phyloP scores from a whole-genome alignment of 2,888 invertebrate species.

The Drosophila flavopinicola region DNA sequence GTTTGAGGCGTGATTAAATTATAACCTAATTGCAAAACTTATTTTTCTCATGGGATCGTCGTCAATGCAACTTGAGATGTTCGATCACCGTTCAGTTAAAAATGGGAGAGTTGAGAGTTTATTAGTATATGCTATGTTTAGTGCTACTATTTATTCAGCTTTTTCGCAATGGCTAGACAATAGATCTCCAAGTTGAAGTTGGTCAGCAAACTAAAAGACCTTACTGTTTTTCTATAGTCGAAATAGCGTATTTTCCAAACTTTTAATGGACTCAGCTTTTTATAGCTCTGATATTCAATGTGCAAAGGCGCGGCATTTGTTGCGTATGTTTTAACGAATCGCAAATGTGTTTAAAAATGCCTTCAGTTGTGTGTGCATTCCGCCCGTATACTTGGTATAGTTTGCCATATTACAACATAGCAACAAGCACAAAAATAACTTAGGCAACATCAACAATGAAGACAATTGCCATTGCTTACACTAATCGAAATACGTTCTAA shows the following conservation, averaged over 20 bases:
- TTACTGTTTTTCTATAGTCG: too few relatives aligned
- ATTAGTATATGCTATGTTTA: too few relatives aligned
- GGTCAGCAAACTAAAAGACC: constrained; percentile 3
- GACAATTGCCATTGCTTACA: constrained; percentile 18
- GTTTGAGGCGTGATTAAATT: constrained; percentile 50
- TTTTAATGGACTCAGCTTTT: too few relatives aligned
- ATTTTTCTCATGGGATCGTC: constrained; percentile 4
- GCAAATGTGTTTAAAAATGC: too few relatives aligned
- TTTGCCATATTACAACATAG: constrained; percentile 47
- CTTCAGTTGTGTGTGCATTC: too few relatives aligned
- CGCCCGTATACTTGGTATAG: too few relatives aligned
- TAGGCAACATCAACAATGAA: constrained; percentile 16
- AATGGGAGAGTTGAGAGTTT: too few relatives aligned
- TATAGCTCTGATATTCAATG: too few relatives aligned
- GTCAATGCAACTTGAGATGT: constrained; percentile 29
- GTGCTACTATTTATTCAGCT: neutral
- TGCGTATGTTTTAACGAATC: too few relatives aligned
- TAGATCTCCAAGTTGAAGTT: neutral
- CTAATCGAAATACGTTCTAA: constrained; percentile 38
- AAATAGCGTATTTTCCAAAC: too few relatives aligned
- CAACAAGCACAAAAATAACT: constrained; percentile 32
- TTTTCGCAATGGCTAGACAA: neutral
- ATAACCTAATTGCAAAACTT: constrained; percentile 1
- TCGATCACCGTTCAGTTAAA: neutral
- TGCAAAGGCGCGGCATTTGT: too few relatives aligned